Evolutionary conservation across 2,888 invertebrate genomes (phyloP).

Genomic region (Drosophila borealis): DNA sequence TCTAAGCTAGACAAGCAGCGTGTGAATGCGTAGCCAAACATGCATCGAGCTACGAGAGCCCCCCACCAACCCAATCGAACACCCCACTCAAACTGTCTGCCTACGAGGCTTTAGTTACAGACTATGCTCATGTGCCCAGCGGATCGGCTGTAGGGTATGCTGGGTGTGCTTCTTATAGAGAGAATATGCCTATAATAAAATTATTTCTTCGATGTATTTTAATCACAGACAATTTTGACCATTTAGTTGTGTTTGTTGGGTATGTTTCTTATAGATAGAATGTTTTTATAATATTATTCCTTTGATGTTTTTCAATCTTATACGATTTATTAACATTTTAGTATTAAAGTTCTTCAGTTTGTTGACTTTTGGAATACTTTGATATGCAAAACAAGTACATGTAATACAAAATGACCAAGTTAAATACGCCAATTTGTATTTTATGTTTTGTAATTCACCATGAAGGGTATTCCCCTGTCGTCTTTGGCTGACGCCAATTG

Average conservation of each 20-base stretch:
- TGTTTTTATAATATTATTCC: no score
- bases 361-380: no score
- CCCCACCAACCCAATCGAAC: conserved; percentile 12
- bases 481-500: neutral
- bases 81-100: conserved; percentile 7
- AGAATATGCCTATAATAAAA: neutral
- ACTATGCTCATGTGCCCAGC: conserved; percentile 2
- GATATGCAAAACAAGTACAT: no score
- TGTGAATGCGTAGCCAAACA: conserved; percentile 69
- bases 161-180: neutral
- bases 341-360: no score
- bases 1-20: conserved; percentile 66
- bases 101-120: conserved; percentile 10
- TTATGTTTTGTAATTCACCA: neutral
- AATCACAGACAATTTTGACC: no score
- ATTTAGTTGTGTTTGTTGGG: no score
- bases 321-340: no score
- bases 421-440: neutral
- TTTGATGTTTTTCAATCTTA: no score
- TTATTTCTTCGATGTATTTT: neutral
- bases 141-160: neutral
- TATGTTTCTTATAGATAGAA: no score
- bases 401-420: no score
- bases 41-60: conserved; percentile 25
- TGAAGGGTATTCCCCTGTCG: conserved; percentile 30